phyloP scores from a whole-genome alignment of 1,140 invertebrate genomes.

The Drosophila santomea region DNA sequence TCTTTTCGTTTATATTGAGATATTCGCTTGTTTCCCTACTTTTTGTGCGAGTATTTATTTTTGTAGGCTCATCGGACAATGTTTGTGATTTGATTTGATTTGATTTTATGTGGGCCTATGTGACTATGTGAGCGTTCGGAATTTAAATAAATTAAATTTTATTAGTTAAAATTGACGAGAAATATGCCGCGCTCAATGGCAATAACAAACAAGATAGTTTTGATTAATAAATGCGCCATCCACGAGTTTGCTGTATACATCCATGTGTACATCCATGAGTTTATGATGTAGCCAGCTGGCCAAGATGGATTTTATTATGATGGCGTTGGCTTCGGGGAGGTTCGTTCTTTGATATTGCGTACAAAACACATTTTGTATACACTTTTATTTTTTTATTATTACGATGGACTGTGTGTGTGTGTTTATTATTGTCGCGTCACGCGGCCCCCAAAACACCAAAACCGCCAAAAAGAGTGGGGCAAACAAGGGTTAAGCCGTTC shows the following conservation, averaged over 20 bases:
- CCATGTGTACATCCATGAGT: slow-evolving; percentile 15
- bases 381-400: slow-evolving; percentile 72
- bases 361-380: slow-evolving; percentile 60
- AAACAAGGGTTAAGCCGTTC: slow-evolving; percentile 35
- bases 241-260: slow-evolving; percentile 3
- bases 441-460: slow-evolving; percentile 17
- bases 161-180: slow-evolving; percentile 79
- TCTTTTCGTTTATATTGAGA: slow-evolving; percentile 66
- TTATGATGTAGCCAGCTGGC: slow-evolving; percentile 61
- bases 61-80: slow-evolving; percentile 46
- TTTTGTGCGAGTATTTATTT: slow-evolving; percentile 24
- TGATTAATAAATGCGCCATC: slow-evolving; percentile 70
- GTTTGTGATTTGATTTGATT: slow-evolving; percentile 65
- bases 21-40: slow-evolving; percentile 41
- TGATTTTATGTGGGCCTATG: slow-evolving; percentile 30
- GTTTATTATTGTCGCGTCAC: slow-evolving; percentile 67
- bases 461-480: slow-evolving; percentile 24
- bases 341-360: slow-evolving; percentile 55
- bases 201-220: slow-evolving; percentile 75
- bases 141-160: slow-evolving; percentile 84
- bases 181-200: slow-evolving; percentile 74
- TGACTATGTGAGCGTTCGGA: slow-evolving; percentile 40
- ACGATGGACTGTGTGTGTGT: slow-evolving; percentile 36
- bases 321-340: slow-evolving; percentile 22
- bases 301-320: slow-evolving; percentile 56